These are phyloP conservation scores for Chionomys nivalis DNA, from an alignment of 2,113 vertebrate species.

Conservation along the genomic window DNA sequence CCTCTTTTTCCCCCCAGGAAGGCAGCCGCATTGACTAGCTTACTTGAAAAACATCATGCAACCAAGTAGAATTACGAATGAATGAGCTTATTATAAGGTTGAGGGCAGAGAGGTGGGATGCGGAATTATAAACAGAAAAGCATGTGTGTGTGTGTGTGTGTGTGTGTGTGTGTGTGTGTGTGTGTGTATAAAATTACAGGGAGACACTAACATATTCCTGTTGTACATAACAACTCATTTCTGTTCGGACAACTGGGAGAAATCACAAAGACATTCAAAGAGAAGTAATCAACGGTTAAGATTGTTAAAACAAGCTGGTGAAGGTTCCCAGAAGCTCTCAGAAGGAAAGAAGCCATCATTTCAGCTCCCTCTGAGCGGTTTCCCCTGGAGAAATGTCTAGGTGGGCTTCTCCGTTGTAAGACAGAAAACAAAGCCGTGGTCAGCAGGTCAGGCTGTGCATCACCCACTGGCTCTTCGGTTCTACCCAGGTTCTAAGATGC, in stretches of 20 bases:
- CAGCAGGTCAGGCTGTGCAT: neutral
- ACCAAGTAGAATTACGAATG: constrained; percentile 23
- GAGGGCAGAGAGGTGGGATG: constrained; percentile 19
- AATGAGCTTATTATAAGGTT: constrained; percentile 71
- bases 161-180: neutral
- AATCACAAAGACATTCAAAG: constrained; percentile 39
- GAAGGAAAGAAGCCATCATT: neutral
- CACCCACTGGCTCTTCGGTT: neutral
- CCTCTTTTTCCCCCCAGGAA: neutral
- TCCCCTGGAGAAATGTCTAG: neutral
- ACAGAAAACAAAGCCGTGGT: neutral
- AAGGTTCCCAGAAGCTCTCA: neutral
- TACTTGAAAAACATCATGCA: constrained; percentile 43
- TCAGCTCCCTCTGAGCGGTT: neutral
- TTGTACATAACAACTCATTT: constrained; percentile 39
- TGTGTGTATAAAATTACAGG: constrained; percentile 52
- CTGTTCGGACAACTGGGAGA: constrained; percentile 42
- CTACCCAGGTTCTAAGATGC: neutral
- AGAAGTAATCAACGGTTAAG: neutral
- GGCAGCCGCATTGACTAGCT: neutral
- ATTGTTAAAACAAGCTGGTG: neutral
- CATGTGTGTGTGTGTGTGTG: neutral
- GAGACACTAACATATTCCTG: constrained; percentile 26
- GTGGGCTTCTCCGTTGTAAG: neutral
- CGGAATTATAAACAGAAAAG: constrained; percentile 52